Conservation (phyloP, 1,140 invertebrate species). For the Homarus americanus region DNA sequence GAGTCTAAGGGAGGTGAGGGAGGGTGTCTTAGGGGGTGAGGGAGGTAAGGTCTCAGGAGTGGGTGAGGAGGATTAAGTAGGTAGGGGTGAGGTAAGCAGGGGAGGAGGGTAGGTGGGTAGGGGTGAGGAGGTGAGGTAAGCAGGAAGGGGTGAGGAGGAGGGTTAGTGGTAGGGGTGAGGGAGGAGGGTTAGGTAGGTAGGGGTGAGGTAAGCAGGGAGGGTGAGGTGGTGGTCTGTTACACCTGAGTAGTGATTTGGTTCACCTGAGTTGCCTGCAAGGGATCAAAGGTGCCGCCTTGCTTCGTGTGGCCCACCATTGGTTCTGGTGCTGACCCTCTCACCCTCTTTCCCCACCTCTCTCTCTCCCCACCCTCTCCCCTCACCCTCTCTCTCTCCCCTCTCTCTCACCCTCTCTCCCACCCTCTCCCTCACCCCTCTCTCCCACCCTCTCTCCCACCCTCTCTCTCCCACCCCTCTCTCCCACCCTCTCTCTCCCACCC, state of each 20-base stretch:
- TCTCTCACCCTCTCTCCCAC: slow-evolving; percentile 1
- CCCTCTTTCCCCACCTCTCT: not conserved
- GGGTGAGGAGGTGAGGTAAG: not conserved
- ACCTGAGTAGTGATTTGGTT: slow-evolving; percentile 28
- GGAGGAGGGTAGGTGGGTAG: not conserved
- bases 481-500: not conserved
- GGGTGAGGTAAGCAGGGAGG: not conserved
- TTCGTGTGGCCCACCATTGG: slow-evolving; percentile 9
- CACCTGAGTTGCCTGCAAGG: slow-evolving; percentile 1
- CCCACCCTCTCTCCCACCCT: not conserved
- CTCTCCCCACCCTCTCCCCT: not conserved
- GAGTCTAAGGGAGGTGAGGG: not conserved
- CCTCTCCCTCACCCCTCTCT: not conserved
- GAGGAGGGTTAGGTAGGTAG: not conserved
- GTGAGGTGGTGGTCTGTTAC: slow-evolving; percentile 5
- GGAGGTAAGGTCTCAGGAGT: not conserved
- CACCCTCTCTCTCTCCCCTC: not conserved
- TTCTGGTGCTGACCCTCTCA: not conserved
- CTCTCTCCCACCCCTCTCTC: too few species aligned
- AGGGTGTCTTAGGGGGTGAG: not conserved
- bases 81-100: too few species aligned
- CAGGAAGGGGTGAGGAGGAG: not conserved
- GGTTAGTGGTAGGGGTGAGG: not conserved
- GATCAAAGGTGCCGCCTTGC: slow-evolving; percentile 23
- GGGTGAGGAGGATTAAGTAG: too few species aligned